phyloP scores from a whole-genome alignment of 2,888 invertebrate species.

The Teleogryllus oceanicus region DNA sequence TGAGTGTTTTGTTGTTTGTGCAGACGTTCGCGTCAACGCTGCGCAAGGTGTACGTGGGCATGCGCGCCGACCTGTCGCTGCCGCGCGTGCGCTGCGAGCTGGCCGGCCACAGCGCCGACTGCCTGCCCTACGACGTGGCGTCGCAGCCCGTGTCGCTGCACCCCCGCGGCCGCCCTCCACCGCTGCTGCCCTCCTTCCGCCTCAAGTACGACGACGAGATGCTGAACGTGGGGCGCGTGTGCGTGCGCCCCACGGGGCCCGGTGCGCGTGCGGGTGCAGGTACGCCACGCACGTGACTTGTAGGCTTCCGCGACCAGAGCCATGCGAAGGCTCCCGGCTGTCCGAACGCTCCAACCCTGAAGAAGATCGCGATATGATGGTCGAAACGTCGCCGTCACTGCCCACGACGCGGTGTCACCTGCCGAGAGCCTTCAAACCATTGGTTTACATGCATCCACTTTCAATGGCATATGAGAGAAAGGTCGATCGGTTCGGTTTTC shows the following conservation, averaged over 20 bases:
- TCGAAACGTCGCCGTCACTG: no score
- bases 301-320: no score
- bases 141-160: slow-evolving; percentile 89
- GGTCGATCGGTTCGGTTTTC: no score
- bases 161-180: slow-evolving; percentile 84
- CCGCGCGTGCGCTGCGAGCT: slow-evolving; percentile 58
- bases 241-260: slow-evolving; percentile 66
- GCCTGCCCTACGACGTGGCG: slow-evolving; percentile 86
- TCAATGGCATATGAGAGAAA: no score
- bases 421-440: no score
- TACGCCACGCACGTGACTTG: no score
- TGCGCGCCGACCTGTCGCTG: slow-evolving; percentile 43
- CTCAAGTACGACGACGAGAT: slow-evolving; percentile 72
- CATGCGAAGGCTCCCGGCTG: no score
- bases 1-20: no score
- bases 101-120: slow-evolving; percentile 71
- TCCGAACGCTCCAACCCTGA: no score
- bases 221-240: slow-evolving; percentile 52
- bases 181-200: slow-evolving; percentile 71
- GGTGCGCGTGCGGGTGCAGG: slow-evolving; percentile 80
- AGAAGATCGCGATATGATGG: no score
- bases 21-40: slow-evolving; percentile 67
- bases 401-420: no score
- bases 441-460: no score
- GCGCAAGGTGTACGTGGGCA: slow-evolving; percentile 62